Percentiles rank a stretch among this genome's conserved stretches.
phyloP scores from a whole-genome alignment of 2,113 vertebrate species.

The Henicopernis longicauda region DNA sequence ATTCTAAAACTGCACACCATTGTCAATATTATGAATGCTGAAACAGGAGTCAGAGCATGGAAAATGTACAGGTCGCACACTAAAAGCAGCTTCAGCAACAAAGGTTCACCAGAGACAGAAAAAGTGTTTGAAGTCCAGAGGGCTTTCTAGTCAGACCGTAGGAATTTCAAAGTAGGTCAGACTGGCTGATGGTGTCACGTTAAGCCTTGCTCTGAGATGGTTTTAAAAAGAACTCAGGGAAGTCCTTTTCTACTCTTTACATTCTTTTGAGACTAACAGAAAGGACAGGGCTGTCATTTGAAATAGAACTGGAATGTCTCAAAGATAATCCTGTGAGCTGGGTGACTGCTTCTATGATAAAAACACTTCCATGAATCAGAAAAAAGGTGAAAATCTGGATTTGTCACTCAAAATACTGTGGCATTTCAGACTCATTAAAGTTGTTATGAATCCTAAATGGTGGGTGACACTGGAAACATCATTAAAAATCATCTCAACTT shows the following conservation, averaged over 20 bases:
- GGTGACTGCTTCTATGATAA: conserved; percentile 8
- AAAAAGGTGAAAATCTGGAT: conserved; percentile 16
- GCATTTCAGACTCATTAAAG: background rate
- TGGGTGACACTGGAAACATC: background rate
- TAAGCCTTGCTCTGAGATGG: background rate
- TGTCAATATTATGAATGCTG: background rate
- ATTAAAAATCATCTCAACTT: background rate
- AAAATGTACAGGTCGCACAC: background rate
- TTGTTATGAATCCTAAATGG: background rate
- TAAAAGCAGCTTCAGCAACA: background rate
- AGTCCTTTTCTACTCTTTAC: conserved; percentile 2
- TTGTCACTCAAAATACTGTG: background rate
- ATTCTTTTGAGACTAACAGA: conserved; percentile 40
- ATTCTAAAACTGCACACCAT: background rate
- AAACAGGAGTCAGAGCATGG: background rate
- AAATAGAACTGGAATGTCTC: conserved; percentile 32
- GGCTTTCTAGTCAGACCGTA: background rate
- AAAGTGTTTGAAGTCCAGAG: background rate
- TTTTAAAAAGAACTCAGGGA: conserved; percentile 10
- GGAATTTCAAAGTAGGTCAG: conserved; percentile 43
- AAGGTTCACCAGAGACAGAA: background rate
- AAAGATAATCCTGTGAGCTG: conserved; percentile 42
- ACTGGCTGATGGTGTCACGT: background rate
- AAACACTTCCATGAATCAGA: background rate
- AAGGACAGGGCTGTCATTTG: conserved; percentile 48